Evolutionary conservation across 2,113 vertebrate species (phyloP).

Genomic region (Charina bottae): DNA sequence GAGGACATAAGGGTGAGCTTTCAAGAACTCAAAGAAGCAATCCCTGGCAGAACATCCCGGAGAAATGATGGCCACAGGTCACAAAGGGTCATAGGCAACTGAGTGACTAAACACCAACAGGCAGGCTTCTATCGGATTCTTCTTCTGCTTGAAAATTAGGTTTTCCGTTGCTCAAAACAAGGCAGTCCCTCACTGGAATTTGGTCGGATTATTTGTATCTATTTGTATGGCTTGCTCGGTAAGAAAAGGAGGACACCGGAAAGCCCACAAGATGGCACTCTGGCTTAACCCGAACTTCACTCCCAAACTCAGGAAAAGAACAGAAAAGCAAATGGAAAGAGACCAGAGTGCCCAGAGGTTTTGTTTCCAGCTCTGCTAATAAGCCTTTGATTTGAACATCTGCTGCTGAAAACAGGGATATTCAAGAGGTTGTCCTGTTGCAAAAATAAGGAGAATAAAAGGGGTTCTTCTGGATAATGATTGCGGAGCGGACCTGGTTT

Average conservation of each 20-base stretch:
- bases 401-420: background rate
- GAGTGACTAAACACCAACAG: background rate
- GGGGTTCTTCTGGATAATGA: background rate
- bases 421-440: background rate
- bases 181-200: background rate
- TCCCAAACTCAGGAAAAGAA: background rate
- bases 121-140: background rate
- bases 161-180: background rate
- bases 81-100: background rate
- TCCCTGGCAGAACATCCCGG: background rate
- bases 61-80: background rate
- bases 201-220: background rate
- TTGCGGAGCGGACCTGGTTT: background rate
- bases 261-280: constrained; percentile 76
- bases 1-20: background rate
- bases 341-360: background rate
- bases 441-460: background rate
- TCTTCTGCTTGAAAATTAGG: background rate
- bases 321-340: rapidly evolving
- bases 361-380: background rate
- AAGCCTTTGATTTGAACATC: background rate
- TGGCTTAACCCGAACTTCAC: background rate
- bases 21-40: background rate
- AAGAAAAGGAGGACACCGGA: background rate
- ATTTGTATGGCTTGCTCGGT: background rate